These are phyloP conservation scores for Anthophora plumipes DNA, from an alignment of 2,888 invertebrate genomes.

Conservation along the genomic window DNA sequence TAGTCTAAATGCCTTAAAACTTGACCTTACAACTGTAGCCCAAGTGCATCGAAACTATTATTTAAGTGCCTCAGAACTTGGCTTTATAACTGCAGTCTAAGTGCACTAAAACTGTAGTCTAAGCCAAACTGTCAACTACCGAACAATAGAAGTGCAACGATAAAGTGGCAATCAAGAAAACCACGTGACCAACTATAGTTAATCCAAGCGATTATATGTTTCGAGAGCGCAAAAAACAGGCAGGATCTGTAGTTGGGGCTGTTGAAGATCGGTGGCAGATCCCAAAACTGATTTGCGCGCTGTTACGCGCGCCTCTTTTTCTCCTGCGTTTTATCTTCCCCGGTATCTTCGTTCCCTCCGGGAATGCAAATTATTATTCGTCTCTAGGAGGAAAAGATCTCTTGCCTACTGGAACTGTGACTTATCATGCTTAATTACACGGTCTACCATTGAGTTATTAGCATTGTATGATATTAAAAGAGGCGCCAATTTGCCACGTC, in stretches of 20 bases:
- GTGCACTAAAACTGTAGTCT: too few species aligned
- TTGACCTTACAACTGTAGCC: too few species aligned
- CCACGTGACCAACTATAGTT: slow-evolving; percentile 57
- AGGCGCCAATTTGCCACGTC: slow-evolving; percentile 61
- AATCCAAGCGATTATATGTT: slow-evolving; percentile 74
- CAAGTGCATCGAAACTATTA: too few species aligned
- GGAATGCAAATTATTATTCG: slow-evolving; percentile 70
- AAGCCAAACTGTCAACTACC: too few species aligned
- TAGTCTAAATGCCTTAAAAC: too few species aligned
- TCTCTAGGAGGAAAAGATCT: slow-evolving; percentile 56
- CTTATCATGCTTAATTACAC: slow-evolving; percentile 74
- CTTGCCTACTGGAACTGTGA: slow-evolving; percentile 65
- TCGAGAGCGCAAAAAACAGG: slow-evolving; percentile 47
- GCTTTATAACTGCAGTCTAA: too few species aligned
- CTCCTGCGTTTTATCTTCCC: slow-evolving; percentile 40
- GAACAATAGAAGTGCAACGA: too few species aligned
- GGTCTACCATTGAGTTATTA: slow-evolving; percentile 71
- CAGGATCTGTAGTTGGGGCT: slow-evolving; percentile 41
- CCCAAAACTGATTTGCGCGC: slow-evolving; percentile 70
- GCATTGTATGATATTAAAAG: slow-evolving; percentile 67
- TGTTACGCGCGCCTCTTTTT: slow-evolving; percentile 55
- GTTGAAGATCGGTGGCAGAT: slow-evolving; percentile 77
- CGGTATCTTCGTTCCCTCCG: slow-evolving; percentile 61
- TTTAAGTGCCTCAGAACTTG: too few species aligned
- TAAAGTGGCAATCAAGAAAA: too few species aligned